A percentile compares a stretch with the other conserved stretches of the same genome.
These are phyloP conservation scores for Margaritifera margaritifera DNA, from an alignment of 2,888 invertebrate species.

Conservation along the genomic window DNA sequence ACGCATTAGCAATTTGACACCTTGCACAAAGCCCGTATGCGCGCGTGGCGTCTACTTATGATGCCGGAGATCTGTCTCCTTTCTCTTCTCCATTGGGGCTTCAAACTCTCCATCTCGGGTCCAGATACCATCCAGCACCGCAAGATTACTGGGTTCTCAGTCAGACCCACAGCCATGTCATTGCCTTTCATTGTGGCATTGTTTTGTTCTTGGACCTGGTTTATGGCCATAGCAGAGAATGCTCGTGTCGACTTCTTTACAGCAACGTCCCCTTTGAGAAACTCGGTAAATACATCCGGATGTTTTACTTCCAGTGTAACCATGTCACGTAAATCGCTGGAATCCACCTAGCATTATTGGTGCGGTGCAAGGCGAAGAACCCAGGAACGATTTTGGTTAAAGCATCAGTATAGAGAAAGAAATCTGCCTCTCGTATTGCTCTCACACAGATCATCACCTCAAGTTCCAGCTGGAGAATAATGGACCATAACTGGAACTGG, in stretches of 20 bases:
- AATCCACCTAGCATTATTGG: conserved; percentile 17
- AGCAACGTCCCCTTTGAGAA: background rate
- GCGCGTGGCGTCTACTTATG: too few species aligned
- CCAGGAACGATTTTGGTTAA: conserved; percentile 5
- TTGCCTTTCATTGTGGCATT: background rate
- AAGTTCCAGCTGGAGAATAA: background rate
- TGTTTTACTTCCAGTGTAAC: background rate
- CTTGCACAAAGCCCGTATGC: too few species aligned
- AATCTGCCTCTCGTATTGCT: background rate
- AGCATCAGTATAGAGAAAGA: background rate
- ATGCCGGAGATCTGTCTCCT: too few species aligned
- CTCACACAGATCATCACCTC: background rate
- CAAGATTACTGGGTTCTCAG: background rate
- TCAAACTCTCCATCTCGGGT: too few species aligned
- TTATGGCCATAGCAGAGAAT: background rate
- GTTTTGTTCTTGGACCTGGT: too few species aligned
- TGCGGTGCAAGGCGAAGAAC: conserved; percentile 16
- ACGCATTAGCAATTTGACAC: too few species aligned
- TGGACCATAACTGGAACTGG: background rate
- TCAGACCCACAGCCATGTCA: background rate
- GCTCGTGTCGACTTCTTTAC: background rate
- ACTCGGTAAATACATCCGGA: background rate
- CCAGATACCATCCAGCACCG: too few species aligned
- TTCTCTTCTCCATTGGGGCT: too few species aligned
- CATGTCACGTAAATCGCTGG: conserved; percentile 1